phyloP scores from a whole-genome alignment of 2,888 invertebrate genomes.

The Melinopterus prodromus region DNA sequence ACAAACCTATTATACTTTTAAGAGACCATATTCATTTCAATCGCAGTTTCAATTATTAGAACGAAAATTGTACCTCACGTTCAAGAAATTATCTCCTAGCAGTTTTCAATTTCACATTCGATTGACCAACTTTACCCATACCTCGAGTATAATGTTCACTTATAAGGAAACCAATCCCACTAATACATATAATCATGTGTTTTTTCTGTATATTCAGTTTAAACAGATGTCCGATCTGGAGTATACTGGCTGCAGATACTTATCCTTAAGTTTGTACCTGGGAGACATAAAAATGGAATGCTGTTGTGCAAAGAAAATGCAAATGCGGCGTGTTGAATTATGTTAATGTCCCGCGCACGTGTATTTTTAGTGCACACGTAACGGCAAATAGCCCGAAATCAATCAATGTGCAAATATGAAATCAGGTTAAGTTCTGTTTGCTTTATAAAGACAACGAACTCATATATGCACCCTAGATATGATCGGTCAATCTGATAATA shows the following conservation, averaged over 20 bases:
- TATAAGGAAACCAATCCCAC: background rate
- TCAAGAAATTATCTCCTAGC: background rate
- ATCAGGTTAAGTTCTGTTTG: conserved; percentile 4
- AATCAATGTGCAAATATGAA: conserved; percentile 4
- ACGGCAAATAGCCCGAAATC: background rate
- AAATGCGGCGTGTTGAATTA: background rate
- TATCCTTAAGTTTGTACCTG: background rate
- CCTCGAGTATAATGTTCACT: background rate
- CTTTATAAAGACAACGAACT: conserved; percentile 4
- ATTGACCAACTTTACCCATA: background rate
- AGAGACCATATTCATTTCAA: background rate
- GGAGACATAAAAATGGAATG: background rate
- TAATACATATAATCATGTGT: background rate
- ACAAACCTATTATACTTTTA: background rate
- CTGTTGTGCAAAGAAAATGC: background rate
- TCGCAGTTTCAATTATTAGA: background rate
- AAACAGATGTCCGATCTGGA: background rate
- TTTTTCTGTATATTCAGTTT: background rate
- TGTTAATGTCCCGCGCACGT: background rate
- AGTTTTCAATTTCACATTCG: background rate
- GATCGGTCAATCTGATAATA: background rate
- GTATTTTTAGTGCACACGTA: background rate
- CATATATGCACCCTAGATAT: background rate
- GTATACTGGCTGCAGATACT: background rate
- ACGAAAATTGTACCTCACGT: background rate